Base-by-base conservation (phyloP, 2,113 vertebrate species). In the Eulemur macaco region DNA sequence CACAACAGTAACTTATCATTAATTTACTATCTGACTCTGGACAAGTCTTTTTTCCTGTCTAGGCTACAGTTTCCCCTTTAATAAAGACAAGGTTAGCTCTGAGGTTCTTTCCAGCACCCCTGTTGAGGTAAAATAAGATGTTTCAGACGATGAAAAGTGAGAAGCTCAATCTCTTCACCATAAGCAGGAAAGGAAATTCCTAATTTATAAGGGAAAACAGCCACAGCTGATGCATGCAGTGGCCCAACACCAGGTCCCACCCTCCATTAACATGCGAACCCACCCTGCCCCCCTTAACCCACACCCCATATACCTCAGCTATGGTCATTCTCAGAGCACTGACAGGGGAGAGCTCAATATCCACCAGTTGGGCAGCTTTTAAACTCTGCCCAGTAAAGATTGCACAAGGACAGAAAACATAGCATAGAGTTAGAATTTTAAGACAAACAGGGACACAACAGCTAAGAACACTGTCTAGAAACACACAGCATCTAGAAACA, bases 261-360 rank as follows among this genome's bases (percentile, higher is more conserved):
- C 96, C 95, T 69, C 80, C 47, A 86, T 64, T 47, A 88, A 84
- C 94, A 97, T 96, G 96, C 97, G 96, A 89, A 80, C 95, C 95
- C 97, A 94, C 39, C 60, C 91, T 68, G 47, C 93, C 97, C 91
- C 86, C 96, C 82, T 68, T 7, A 23, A 14, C 85, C 98, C 97
- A 97, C 25, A 91, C 20, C 18, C 91, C 96, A 47, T 98, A 98
- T 99, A 99, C 99, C 99, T 99, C 99, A 97, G 99, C 99, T 99
- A 99, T 99, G 97, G 99, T 99, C 99, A 99, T 99, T 99, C 99
- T 99, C 99, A 99, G 99, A 98, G 99, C 99, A 99, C 99, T 99
- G 99, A 99, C 99, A 97, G 99, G 99, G 97, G 99, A 99, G 96
- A 99, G 99, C 98, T 99, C 99, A 99, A 99, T 99, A 98, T 99